These are phyloP conservation scores for Psilanteris sp. DNA, from an alignment of 1,140 invertebrate genomes.

Conservation along the genomic window DNA sequence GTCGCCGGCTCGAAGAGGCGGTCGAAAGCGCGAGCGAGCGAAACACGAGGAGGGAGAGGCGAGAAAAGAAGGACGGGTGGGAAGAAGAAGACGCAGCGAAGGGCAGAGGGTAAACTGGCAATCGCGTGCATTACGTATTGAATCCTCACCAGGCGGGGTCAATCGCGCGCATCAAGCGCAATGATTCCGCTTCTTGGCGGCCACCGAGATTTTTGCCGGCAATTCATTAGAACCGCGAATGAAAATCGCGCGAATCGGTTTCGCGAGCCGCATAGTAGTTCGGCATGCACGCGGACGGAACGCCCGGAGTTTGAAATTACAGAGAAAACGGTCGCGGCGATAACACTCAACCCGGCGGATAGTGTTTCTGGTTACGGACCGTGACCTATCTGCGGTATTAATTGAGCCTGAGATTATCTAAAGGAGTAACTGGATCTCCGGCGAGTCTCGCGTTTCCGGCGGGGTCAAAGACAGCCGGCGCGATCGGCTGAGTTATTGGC, in stretches of 20 bases:
- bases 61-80: neutral
- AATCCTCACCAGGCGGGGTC: slow-evolving; percentile 48
- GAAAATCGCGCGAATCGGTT: too few species aligned
- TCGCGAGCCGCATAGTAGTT: too few species aligned
- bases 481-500: slow-evolving; percentile 25
- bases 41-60: neutral
- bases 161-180: slow-evolving; percentile 40
- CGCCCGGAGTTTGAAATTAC: slow-evolving; percentile 23
- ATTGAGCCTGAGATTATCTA: slow-evolving; percentile 52
- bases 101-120: slow-evolving; percentile 53
- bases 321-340: slow-evolving; percentile 28
- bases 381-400: slow-evolving; percentile 54
- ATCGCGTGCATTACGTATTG: slow-evolving; percentile 52
- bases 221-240: too few species aligned
- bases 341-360: slow-evolving; percentile 19
- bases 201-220: neutral
- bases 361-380: slow-evolving; percentile 52
- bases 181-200: slow-evolving; percentile 18
- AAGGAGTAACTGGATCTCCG: slow-evolving; percentile 57
- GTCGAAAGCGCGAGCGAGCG: neutral
- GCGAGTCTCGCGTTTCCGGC: slow-evolving; percentile 43
- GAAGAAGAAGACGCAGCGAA: slow-evolving; percentile 31
- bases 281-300: too few species aligned
- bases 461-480: slow-evolving; percentile 23
- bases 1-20: slow-evolving; percentile 18